Conservation (phyloP, 2,113 vertebrate genomes). For the Bolborhynchus lineola region DNA sequence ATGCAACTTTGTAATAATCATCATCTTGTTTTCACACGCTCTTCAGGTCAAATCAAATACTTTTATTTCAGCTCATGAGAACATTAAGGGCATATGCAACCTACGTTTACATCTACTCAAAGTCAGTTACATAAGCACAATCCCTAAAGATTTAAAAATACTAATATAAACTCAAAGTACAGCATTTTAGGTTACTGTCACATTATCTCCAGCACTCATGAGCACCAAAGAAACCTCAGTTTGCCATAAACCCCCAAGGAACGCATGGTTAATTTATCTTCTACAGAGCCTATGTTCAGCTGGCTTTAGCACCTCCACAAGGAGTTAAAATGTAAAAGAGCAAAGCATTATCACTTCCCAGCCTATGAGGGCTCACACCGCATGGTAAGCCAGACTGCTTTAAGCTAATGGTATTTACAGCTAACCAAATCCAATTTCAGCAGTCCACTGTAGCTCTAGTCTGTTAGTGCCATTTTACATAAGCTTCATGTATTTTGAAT, state of each 20-base stretch:
- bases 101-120: background rate
- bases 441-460: constrained; percentile 55
- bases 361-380: constrained; percentile 53
- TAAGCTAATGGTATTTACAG: constrained; percentile 73
- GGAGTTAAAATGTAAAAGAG: constrained; percentile 72
- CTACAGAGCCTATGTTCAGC: constrained; percentile 48
- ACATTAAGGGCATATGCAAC: background rate
- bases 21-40: background rate
- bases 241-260: constrained; percentile 41
- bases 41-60: background rate
- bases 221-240: constrained; percentile 41
- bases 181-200: background rate
- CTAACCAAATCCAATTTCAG: constrained; percentile 70
- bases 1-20: background rate
- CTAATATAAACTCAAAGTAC: background rate
- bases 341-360: constrained; percentile 47
- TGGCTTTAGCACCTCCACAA: constrained; percentile 55
- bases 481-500: constrained; percentile 72
- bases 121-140: background rate
- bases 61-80: background rate
- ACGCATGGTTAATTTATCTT: constrained; percentile 40
- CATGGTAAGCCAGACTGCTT: constrained; percentile 60
- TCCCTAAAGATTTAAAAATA: background rate
- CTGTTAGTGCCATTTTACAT: constrained; percentile 64
- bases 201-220: background rate